Percentiles rank a stretch among this genome's conserved stretches.
phyloP scores from a whole-genome alignment of 2,797 vertebrate species.

The Chromis chromis region DNA sequence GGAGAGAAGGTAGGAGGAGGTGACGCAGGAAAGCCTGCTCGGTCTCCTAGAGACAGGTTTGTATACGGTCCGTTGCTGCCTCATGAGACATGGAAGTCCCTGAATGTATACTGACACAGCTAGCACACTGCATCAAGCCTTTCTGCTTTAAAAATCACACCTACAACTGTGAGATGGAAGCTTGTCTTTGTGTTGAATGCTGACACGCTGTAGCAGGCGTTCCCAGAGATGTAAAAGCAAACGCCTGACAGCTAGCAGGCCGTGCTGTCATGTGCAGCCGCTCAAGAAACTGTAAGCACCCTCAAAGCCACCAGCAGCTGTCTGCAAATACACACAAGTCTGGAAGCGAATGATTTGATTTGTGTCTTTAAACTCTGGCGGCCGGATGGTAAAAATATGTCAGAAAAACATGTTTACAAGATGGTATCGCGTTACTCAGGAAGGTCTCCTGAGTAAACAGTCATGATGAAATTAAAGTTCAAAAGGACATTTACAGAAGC shows the following conservation, averaged over 20 bases:
- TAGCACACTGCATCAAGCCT: neutral
- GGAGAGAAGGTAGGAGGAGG: constrained; percentile 1
- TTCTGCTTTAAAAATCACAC: constrained; percentile 5
- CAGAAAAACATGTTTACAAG: neutral
- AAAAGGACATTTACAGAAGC: neutral
- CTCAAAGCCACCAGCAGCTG: constrained; percentile 1
- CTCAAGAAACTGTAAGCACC: neutral
- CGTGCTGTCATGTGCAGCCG: constrained; percentile 23
- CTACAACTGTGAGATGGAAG: neutral
- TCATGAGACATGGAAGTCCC: constrained; percentile 35
- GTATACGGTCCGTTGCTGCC: constrained; percentile 60
- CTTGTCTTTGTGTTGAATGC: constrained; percentile 1
- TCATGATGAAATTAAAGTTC: neutral
- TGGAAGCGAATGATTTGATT: neutral
- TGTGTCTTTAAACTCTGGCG: neutral
- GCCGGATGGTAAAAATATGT: neutral
- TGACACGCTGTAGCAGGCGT: neutral
- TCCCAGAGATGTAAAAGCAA: neutral
- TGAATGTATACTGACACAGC: neutral
- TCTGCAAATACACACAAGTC: constrained; percentile 10
- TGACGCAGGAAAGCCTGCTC: constrained; percentile 59
- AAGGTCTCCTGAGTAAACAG: no score
- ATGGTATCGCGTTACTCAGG: neutral
- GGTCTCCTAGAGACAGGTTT: constrained; percentile 75
- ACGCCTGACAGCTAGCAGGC: neutral